These are phyloP conservation scores for Dasyornis broadbenti DNA, from an alignment of 2,113 vertebrate genomes.

Conservation along the genomic window DNA sequence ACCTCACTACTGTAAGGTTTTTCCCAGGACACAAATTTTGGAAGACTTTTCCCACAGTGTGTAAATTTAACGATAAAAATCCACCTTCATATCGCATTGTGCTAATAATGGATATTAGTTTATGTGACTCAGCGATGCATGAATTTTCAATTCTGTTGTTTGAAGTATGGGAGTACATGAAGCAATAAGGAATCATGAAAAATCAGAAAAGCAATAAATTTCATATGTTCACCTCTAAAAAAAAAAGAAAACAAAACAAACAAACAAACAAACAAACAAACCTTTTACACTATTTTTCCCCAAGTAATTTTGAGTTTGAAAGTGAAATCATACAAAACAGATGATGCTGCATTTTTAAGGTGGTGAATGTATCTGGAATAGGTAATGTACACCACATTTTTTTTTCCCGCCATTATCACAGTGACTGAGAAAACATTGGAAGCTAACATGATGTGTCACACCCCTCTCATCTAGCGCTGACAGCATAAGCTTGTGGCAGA, in stretches of 20 bases:
- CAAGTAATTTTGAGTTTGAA: neutral
- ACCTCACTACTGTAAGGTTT: neutral
- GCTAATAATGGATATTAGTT: neutral
- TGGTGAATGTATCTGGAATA: neutral
- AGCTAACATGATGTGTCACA: neutral
- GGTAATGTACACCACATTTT: neutral
- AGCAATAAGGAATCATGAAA: neutral
- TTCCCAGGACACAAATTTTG: neutral
- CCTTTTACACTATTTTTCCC: neutral
- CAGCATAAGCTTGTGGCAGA: neutral
- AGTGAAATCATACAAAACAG: neutral
- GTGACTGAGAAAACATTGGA: neutral
- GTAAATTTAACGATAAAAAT: neutral
- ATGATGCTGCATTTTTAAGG: neutral
- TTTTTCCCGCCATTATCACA: neutral
- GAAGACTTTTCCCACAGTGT: neutral
- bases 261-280: too few species aligned
- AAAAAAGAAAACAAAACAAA: neutral
- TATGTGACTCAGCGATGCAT: neutral
- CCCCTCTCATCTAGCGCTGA: neutral
- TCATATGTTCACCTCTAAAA: neutral
- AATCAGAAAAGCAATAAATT: neutral
- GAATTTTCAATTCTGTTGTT: neutral
- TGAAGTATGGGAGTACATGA: neutral
- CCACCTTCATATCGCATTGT: neutral